These are phyloP conservation scores for Liolophura sinensis DNA, from an alignment of 1,140 invertebrate species.

Conservation along the genomic window DNA sequence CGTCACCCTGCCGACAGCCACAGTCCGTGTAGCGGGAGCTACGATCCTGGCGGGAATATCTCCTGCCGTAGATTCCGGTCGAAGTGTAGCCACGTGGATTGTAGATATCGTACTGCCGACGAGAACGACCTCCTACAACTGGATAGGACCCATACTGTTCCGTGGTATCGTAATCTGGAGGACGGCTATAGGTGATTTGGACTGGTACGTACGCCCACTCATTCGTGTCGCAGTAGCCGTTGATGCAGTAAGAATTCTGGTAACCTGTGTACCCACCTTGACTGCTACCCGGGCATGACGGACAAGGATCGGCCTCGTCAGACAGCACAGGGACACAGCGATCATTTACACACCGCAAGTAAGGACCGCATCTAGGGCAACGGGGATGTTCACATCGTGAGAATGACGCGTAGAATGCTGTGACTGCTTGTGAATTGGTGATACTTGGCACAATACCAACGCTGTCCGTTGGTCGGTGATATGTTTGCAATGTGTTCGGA, in stretches of 20 bases:
- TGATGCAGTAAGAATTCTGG: slow-evolving; percentile 43
- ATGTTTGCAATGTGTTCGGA: neutral
- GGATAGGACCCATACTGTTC: slow-evolving; percentile 33
- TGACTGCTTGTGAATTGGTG: too few species aligned
- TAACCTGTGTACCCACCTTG: neutral
- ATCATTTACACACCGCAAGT: too few species aligned
- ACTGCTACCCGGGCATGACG: too few species aligned
- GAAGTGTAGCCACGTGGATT: slow-evolving; percentile 16
- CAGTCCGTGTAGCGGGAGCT: neutral
- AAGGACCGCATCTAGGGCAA: too few species aligned
- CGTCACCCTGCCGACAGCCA: slow-evolving; percentile 15
- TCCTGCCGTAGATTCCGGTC: slow-evolving; percentile 8
- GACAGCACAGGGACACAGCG: too few species aligned
- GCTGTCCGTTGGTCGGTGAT: too few species aligned
- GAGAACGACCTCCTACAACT: slow-evolving; percentile 30
- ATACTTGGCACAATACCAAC: too few species aligned
- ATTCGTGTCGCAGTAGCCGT: slow-evolving; percentile 37
- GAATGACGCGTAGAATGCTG: too few species aligned
- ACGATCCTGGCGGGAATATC: slow-evolving; percentile 3
- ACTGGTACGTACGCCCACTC: slow-evolving; percentile 47
- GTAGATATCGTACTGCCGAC: slow-evolving; percentile 33
- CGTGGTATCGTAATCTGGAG: slow-evolving; percentile 23
- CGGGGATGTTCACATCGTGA: too few species aligned
- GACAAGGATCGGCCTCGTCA: too few species aligned
- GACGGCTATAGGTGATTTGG: slow-evolving; percentile 34